These are phyloP conservation scores for Epizoanthus fatuus DNA, from an alignment of 92 coral and sea anemone species.

Conservation along the genomic window DNA sequence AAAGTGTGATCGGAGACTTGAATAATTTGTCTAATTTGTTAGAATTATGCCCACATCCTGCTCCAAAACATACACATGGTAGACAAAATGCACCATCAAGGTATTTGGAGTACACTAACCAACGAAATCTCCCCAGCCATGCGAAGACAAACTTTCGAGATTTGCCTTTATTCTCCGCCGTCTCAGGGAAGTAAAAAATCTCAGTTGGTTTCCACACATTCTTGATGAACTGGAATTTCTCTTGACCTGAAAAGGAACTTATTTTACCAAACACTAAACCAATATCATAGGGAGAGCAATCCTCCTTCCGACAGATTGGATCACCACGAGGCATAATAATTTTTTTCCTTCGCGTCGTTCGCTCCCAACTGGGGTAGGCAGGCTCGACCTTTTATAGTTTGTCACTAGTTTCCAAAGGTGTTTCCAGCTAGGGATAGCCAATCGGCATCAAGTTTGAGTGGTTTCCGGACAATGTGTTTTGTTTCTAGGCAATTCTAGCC, in stretches of 20 bases:
- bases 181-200: not conserved
- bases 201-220: constrained; percentile 66
- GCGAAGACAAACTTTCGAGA: constrained; percentile 59
- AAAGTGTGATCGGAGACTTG: constrained; percentile 40
- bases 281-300: not conserved
- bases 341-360: too few relatives aligned
- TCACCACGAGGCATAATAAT: constrained; percentile 14
- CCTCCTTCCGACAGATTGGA: not conserved
- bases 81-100: constrained; percentile 63
- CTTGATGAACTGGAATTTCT: constrained; percentile 57
- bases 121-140: constrained; percentile 56
- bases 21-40: constrained; percentile 45
- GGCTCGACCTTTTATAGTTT: constrained; percentile 6
- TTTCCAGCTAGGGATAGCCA: constrained; percentile 35
- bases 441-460: constrained; percentile 40
- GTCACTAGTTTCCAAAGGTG: not conserved
- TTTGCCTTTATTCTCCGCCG: constrained; percentile 24
- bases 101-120: constrained; percentile 69
- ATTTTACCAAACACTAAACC: constrained; percentile 37
- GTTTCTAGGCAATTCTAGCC: constrained; percentile 22
- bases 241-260: constrained; percentile 43
- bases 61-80: constrained; percentile 66
- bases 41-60: constrained; percentile 49
- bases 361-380: not conserved
- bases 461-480: constrained; percentile 33